These are phyloP conservation scores for Pseudomyrmex dendroicus DNA, from an alignment of 1,140 invertebrate species.

Conservation along the genomic window DNA sequence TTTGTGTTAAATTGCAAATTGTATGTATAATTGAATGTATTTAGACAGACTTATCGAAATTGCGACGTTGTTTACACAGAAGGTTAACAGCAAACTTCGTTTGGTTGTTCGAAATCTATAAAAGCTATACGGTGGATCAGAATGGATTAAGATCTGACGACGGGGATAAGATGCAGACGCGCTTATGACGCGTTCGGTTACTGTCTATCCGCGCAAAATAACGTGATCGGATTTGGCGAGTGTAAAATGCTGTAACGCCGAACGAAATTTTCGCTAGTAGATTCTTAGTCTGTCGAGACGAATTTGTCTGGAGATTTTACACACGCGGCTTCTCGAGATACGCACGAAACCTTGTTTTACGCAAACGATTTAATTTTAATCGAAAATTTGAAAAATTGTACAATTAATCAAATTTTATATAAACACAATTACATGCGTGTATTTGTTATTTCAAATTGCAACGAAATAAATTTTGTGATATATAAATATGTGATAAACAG, in stretches of 20 bases:
- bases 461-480: slow-evolving; percentile 6
- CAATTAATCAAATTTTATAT: too few relatives aligned
- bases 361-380: too few relatives aligned
- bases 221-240: slow-evolving; percentile 76
- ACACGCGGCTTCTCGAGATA: slow-evolving; percentile 18
- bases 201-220: slow-evolving; percentile 45
- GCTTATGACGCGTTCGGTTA: slow-evolving; percentile 41
- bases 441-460: not conserved
- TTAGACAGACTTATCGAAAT: too few relatives aligned
- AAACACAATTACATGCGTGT: too few relatives aligned
- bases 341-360: too few relatives aligned
- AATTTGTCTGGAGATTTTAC: slow-evolving; percentile 68
- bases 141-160: slow-evolving; percentile 21
- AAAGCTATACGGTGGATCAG: not conserved
- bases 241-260: slow-evolving; percentile 78
- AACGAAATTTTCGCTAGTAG: slow-evolving; percentile 69
- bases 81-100: too few relatives aligned
- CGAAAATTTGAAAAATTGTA: too few relatives aligned
- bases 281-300: slow-evolving; percentile 63
- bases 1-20: too few relatives aligned
- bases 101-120: too few relatives aligned
- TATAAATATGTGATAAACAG: not conserved
- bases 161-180: not conserved
- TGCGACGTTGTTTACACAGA: too few relatives aligned
- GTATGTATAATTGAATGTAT: too few relatives aligned